Conservation (phyloP, 2,797 vertebrate genomes). For the Enteromius unitaeniatus region DNA sequence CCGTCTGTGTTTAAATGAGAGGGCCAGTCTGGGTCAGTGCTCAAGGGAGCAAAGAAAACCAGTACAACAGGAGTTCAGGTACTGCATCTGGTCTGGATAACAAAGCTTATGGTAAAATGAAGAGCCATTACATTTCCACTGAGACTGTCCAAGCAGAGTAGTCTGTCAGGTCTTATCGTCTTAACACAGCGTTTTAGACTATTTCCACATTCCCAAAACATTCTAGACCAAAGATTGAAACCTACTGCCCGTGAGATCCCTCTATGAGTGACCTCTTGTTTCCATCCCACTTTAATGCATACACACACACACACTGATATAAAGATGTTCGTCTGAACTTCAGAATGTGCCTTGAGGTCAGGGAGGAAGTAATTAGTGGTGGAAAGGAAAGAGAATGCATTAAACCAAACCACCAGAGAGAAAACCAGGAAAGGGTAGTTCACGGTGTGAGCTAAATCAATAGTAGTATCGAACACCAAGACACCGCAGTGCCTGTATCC, state of each 20-base stretch:
- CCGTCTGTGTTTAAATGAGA: slow-evolving; percentile 37
- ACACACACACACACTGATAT: slow-evolving; percentile 8
- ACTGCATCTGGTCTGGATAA: slow-evolving; percentile 29
- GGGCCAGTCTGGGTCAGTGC: slow-evolving; percentile 22
- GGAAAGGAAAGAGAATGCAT: slow-evolving; percentile 20
- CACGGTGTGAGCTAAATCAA: slow-evolving; percentile 46
- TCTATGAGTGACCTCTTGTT: slow-evolving; percentile 15
- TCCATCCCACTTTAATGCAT: not conserved
- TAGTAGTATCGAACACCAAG: slow-evolving; percentile 12
- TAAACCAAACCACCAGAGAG: slow-evolving; percentile 21
- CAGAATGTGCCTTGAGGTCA: slow-evolving; percentile 31
- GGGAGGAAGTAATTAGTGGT: slow-evolving; percentile 47
- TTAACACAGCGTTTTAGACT: slow-evolving; percentile 23
- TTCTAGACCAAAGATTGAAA: slow-evolving; percentile 2
- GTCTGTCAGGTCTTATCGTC: slow-evolving; percentile 22
- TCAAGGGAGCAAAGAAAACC: slow-evolving; percentile 30
- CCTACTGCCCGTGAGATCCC: slow-evolving; percentile 9
- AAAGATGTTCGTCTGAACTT: not conserved
- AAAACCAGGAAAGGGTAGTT: slow-evolving; percentile 25
- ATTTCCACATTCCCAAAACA: slow-evolving; percentile 7
- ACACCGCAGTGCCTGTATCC: not conserved
- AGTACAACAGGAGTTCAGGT: slow-evolving; percentile 31
- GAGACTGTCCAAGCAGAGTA: slow-evolving; percentile 6
- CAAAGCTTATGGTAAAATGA: slow-evolving; percentile 35
- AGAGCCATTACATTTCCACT: slow-evolving; percentile 42